These are phyloP conservation scores for Dendropsophus ebraccatus DNA, from an alignment of 2,113 vertebrate species.

Conservation along the genomic window DNA sequence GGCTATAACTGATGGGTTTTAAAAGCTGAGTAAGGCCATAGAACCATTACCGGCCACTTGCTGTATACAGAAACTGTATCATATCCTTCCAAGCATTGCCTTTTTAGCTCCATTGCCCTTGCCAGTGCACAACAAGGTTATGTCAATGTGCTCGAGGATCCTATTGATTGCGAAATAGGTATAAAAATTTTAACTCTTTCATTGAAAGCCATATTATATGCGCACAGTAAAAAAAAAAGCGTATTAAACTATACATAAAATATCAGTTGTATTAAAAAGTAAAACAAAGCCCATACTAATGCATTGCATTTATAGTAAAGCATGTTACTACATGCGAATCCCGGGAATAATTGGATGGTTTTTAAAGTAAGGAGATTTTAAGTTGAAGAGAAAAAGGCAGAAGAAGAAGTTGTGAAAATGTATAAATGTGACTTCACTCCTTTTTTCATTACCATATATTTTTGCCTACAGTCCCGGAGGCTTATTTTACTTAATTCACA, in stretches of 20 bases:
- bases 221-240: not conserved
- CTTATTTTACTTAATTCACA: not conserved
- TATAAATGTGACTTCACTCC: not conserved
- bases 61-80: slow-evolving; percentile 60
- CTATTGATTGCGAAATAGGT: slow-evolving; percentile 78
- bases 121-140: slow-evolving; percentile 79
- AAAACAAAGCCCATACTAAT: not conserved
- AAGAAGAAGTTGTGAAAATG: slow-evolving; percentile 21
- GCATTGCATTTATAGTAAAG: not conserved
- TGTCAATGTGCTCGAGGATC: slow-evolving; percentile 75
- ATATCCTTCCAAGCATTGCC: slow-evolving; percentile 53
- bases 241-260: not conserved
- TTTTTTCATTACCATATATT: slow-evolving; percentile 19
- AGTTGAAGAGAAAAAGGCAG: not conserved
- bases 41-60: slow-evolving; percentile 67
- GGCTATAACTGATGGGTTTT: slow-evolving; percentile 72
- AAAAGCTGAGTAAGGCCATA: slow-evolving; percentile 67
- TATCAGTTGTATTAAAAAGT: too few relatives aligned
- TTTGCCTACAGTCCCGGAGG: not conserved
- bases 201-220: slow-evolving; percentile 45
- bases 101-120: slow-evolving; percentile 76
- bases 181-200: slow-evolving; percentile 73
- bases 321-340: not conserved
- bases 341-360: not conserved
- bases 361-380: not conserved